Conservation (phyloP, 2,113 vertebrate genomes). For the Tychaedon coryphoeus region DNA sequence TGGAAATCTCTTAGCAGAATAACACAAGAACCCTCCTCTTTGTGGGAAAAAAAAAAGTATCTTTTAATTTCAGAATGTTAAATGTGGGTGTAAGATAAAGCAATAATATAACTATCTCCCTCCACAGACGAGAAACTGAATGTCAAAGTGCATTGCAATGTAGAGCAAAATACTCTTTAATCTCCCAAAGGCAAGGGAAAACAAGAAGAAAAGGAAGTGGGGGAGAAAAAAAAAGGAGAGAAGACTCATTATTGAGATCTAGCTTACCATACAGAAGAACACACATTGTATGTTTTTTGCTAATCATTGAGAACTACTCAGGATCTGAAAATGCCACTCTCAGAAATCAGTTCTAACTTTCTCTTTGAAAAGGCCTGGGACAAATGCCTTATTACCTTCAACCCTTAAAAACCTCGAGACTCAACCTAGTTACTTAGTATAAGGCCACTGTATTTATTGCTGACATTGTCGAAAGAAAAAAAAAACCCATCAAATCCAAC, state of each 20-base stretch:
- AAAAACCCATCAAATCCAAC: background rate
- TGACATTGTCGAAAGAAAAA: background rate
- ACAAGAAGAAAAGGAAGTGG: background rate
- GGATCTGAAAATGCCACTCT: background rate
- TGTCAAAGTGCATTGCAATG: background rate
- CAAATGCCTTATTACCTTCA: rapidly evolving
- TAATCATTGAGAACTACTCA: background rate
- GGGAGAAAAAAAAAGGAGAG: rapidly evolving
- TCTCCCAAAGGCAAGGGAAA: background rate
- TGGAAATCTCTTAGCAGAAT: background rate
- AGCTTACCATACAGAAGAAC: background rate
- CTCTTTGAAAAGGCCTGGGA: background rate
- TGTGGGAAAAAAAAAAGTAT: background rate
- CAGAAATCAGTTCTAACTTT: background rate
- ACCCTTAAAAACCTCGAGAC: background rate
- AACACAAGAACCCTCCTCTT: background rate
- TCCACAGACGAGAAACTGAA: background rate
- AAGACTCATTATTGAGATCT: background rate
- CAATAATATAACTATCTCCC: background rate
- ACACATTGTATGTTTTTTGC: background rate
- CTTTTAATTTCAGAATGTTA: background rate
- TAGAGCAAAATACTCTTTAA: background rate
- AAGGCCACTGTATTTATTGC: background rate
- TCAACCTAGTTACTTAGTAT: background rate
- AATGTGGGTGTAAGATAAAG: slow-evolving; percentile 26